A percentile compares a stretch with the other conserved stretches of the same genome.
phyloP scores from a whole-genome alignment of 2,797 vertebrate species.

The Chelmon rostratus region DNA sequence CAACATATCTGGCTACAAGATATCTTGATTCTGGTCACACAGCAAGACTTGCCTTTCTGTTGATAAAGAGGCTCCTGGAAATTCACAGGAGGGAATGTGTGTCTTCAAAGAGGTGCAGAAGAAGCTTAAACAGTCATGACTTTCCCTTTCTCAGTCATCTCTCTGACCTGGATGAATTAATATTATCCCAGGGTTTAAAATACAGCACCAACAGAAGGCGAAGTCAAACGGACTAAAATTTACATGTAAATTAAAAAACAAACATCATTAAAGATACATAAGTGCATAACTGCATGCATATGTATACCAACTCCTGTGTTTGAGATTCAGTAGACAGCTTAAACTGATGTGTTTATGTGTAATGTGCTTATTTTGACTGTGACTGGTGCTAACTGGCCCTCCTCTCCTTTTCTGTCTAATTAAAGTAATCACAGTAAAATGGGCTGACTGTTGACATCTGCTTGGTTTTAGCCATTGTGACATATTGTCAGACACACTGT shows the following conservation, averaged over 20 bases:
- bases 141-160: background rate
- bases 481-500: conserved; percentile 76
- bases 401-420: conserved; percentile 63
- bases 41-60: conserved; percentile 11
- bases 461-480: conserved; percentile 74
- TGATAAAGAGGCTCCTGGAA: background rate
- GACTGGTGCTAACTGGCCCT: conserved; percentile 55
- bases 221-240: conserved; percentile 12
- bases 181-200: background rate
- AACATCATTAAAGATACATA: conserved; percentile 13
- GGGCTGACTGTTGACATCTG: conserved; percentile 74
- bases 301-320: conserved; percentile 12
- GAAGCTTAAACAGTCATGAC: conserved; percentile 12
- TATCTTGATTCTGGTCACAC: background rate
- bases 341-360: conserved; percentile 13
- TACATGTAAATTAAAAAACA: conserved; percentile 14
- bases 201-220: background rate
- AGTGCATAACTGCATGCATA: conserved; percentile 12
- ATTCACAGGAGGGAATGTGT: background rate
- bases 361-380: conserved; percentile 11
- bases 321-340: conserved; percentile 22
- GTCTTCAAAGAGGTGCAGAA: too few relatives aligned
- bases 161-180: conserved; percentile 2
- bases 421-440: conserved; percentile 61
- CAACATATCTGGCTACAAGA: background rate